Evolutionary conservation across 2,888 invertebrate species (phyloP), one percentile per base, ranked within the genome.

Genomic region (Ceraclea dissimilis): DNA sequence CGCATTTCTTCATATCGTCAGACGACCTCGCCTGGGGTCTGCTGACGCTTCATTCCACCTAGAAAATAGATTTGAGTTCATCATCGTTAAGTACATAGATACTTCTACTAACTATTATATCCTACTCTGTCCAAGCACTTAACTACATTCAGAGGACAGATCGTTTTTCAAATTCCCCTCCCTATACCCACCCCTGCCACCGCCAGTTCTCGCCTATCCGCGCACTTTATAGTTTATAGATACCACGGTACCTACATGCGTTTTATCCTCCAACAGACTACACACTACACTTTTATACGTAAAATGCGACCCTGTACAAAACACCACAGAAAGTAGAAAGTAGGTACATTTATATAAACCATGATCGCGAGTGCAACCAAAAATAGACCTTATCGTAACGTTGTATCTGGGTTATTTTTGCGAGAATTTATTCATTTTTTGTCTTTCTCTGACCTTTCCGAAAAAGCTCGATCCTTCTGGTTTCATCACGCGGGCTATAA

Each of bases 91-190:
- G n/a, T n/a, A n/a, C n/a, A n/a, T n/a, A n/a, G n/a, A n/a, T n/a
- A n/a, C n/a, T n/a, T n/a, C n/a, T n/a, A n/a, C n/a, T n/a, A n/a
- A n/a, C n/a, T n/a, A n/a, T n/a, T n/a, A n/a, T n/a, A n/a, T 61
- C 22, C 59, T 33, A 49, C 56, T 44, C 59, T 61, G 58, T 11
- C 31, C 22, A 31, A 19, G 50, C 48, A 44, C 54, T 20, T 50
- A 31, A 47, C 56, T 46, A 43, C 55, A 51, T 49, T 47, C 44
- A 44, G 55, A 47, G 51, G 57, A 57, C 52, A 59, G 61, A 55
- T 61, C 59, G 61, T 61, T 61, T 61, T 61, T 61, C 61, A 61
- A 57, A 59, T 59, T 55, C 57, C 54, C 52, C 57, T 22, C 19
- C 11, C 55, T 18, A 22, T 55, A 49, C 47, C 52, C 44, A 4